Base-by-base conservation (phyloP, 2,113 vertebrate species). In the Coracopsis vasa region DNA sequence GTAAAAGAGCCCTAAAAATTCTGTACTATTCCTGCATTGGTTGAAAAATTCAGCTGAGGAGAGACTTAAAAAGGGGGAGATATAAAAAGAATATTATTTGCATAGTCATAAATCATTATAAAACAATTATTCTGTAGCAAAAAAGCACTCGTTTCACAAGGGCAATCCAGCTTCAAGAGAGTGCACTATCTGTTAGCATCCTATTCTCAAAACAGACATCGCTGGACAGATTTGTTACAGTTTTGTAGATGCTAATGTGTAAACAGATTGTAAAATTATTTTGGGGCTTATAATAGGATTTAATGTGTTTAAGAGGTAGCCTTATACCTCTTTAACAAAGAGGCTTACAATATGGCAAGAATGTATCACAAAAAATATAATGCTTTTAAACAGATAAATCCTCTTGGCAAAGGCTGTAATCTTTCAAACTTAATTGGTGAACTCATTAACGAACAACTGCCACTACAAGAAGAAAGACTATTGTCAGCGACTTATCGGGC, bases 351-450 rank as follows among this genome's bases (percentile, higher is more conserved):
- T 95, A 97, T 75, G 83, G 89, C 90, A 97, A 96, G 62, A 95
- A 96, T 79, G 84, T 95, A 97, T 96, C 94, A 92, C 90, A 95
- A 95, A 96, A 97, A 96, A 96, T 96, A 96, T 96, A 95, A 94
- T 97, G 94, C 92, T 97, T 97, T 97, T 97, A 95, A 95, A 95
- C 95, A 97, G 97, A 97, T 97, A 96, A 98, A 97, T 97, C 97
- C 95, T 94, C 90, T 94, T 96, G 96, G 96, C 95, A 96, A 97
- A 97, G 92, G 95, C 95, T 96, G 92, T 97, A 97, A 97, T 96
- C 85, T 85, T 96, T 98, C 96, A 94, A 97, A 97, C 94, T 96
- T 97, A 98, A 98, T 97, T 97, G 97, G 94, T 96, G 95, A 97
- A 97, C 96, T 98, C 97, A 97, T 96, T 97, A 98, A 98, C 65